phyloP scores from a whole-genome alignment of 2,888 invertebrate genomes.

The Tethea ocularis region DNA sequence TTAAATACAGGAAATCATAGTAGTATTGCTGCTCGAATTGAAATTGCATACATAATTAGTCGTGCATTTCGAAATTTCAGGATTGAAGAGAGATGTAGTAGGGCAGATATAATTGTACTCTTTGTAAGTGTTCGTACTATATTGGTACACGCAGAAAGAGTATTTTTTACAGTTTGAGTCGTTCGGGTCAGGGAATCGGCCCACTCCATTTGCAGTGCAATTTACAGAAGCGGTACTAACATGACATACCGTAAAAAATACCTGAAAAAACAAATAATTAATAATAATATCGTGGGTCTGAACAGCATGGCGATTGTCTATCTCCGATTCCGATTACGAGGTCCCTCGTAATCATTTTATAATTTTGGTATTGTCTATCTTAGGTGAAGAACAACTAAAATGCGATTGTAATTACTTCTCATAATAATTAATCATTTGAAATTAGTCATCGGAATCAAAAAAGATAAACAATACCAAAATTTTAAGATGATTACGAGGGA shows the following conservation, averaged over 20 bases:
- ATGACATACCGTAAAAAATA: neutral
- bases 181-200: slow-evolving; percentile 44
- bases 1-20: neutral
- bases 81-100: neutral
- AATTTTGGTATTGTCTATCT: too few relatives aligned
- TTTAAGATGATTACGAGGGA: too few relatives aligned
- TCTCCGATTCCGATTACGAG: too few relatives aligned
- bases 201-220: slow-evolving; percentile 32
- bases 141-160: slow-evolving; percentile 41
- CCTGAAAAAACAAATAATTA: neutral
- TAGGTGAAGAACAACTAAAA: too few relatives aligned
- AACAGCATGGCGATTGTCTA: too few relatives aligned
- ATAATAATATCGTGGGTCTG: neutral
- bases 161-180: slow-evolving; percentile 53
- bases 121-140: slow-evolving; percentile 23
- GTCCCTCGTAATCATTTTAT: too few relatives aligned
- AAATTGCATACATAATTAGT: neutral
- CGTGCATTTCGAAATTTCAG: neutral
- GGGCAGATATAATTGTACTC: slow-evolving; percentile 32
- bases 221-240: slow-evolving; percentile 16
- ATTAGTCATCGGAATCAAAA: too few relatives aligned
- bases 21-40: neutral
- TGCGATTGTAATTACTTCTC: too few relatives aligned
- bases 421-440: too few relatives aligned
- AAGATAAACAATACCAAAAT: too few relatives aligned